Base-by-base conservation (phyloP, 1,140 invertebrate species). In the Drosophila jambulina region DNA sequence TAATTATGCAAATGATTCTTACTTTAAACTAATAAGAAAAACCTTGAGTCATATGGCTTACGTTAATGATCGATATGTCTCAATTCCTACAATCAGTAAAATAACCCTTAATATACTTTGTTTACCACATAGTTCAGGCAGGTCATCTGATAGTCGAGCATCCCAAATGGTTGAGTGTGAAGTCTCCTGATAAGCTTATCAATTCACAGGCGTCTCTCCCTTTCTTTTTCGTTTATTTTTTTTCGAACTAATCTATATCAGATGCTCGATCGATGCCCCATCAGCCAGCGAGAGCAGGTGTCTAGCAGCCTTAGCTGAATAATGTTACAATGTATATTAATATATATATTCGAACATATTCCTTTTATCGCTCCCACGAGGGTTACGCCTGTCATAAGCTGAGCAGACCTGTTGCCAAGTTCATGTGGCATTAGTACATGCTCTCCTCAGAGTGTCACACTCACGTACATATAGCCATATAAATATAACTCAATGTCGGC, bases 401-500 rank as follows among this genome's bases (percentile, higher is more conserved):
- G 27, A 72, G 67, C 45, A n/a, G 21, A 34, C 67, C 34, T 59
- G 65, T 70, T 70, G 48, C 62, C 67, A 72, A 72, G 69, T 72
- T 72, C 69, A 72, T 59, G 69, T 38, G 60, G n/a, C 23, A 49
- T 56, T 46, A 64, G 36, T 75, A 29, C 34, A 42, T 42, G 21
- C 45, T 68, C 61, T 25, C 43, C 62, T 49, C 13, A 32, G 43
- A 17, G 42, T 42, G 32, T n/a, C 29, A 68, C 42, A 70, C 51
- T 49, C 53, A 59, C 51, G 63, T 76, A 78, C 74, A 77, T 78
- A 78, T 65, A 62, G 64, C 75, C 46, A 62, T 87, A 88, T 88
- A 87, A 87, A 87, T 87, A 87, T 78, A 84, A 78, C 68, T 75
- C 84, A 87, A 88, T 88, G 84, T 78, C 77, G 80, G 64, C 58